phyloP scores from a whole-genome alignment of 1,140 invertebrate genomes.

The Papilio xuthus region DNA sequence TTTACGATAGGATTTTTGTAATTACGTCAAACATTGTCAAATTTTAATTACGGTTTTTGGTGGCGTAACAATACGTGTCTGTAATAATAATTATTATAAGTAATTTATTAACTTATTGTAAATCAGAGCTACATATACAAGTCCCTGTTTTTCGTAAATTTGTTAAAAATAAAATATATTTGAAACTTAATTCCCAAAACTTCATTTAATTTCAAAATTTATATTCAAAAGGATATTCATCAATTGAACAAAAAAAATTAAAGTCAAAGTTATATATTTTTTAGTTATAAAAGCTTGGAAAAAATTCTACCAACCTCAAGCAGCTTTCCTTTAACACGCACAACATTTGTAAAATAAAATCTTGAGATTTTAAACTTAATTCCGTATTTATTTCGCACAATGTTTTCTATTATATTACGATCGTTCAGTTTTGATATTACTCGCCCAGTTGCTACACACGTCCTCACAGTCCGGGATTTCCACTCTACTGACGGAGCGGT shows the following conservation, averaged over 20 bases:
- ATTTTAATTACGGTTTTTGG: background rate
- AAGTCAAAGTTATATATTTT: background rate
- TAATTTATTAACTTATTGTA: too few relatives aligned
- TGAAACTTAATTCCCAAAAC: background rate
- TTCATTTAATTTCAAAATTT: background rate
- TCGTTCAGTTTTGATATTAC: background rate
- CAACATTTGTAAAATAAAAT: slow-evolving; percentile 16
- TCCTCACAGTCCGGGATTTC: background rate
- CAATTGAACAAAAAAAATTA: background rate
- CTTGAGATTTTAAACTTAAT: background rate
- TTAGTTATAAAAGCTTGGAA: background rate
- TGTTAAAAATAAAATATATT: background rate
- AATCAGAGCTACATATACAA: background rate
- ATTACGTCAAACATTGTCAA: background rate
- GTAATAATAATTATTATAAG: too few relatives aligned
- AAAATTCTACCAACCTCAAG: slow-evolving; percentile 16
- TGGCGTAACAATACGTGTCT: background rate
- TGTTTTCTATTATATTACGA: background rate
- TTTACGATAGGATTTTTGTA: background rate
- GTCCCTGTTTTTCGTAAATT: background rate
- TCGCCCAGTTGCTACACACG: slow-evolving; percentile 3
- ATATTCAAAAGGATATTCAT: background rate
- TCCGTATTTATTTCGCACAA: background rate
- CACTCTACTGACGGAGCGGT: slow-evolving; percentile 22
- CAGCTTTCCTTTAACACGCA: slow-evolving; percentile 8